Conservation (phyloP, 2,888 invertebrate species). For the Andrena bicolor region DNA sequence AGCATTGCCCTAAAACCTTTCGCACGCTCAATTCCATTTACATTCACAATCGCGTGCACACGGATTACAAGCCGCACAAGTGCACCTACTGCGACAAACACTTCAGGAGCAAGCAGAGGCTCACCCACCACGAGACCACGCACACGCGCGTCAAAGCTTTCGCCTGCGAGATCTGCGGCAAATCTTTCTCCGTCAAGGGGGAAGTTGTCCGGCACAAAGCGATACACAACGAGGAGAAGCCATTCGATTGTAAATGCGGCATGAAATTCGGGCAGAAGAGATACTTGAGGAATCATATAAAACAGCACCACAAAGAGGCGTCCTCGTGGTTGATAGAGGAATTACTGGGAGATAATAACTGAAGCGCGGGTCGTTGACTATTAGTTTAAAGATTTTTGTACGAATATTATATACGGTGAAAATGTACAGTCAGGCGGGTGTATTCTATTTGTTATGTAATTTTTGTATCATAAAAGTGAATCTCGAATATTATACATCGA, state of each 20-base stretch:
- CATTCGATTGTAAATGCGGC: constrained; percentile 85
- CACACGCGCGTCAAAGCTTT: constrained; percentile 84
- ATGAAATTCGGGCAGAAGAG: constrained; percentile 86
- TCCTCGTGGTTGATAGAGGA: constrained; percentile 55
- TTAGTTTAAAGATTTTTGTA: constrained; percentile 31
- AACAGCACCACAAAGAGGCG: constrained; percentile 60
- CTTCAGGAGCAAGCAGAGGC: constrained; percentile 85
- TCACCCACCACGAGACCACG: constrained; percentile 84
- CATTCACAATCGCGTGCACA: constrained; percentile 85
- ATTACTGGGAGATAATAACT: constrained; percentile 51
- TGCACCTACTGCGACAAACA: constrained; percentile 84
- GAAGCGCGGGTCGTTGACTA: neutral
- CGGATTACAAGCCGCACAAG: constrained; percentile 80
- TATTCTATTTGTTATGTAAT: constrained; percentile 39
- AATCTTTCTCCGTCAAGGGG: constrained; percentile 85
- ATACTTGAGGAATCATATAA: constrained; percentile 86
- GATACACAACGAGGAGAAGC: constrained; percentile 85
- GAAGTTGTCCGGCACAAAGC: constrained; percentile 86
- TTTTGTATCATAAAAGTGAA: constrained; percentile 33
- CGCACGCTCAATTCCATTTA: constrained; percentile 86
- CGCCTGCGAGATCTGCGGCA: constrained; percentile 85
- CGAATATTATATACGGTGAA: constrained; percentile 10
- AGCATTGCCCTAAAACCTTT: constrained; percentile 85
- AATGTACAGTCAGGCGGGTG: constrained; percentile 63
- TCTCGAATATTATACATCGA: constrained; percentile 8